These are phyloP conservation scores for Oryctes rhinoceros DNA, from an alignment of 1,140 invertebrate species.

Conservation along the genomic window DNA sequence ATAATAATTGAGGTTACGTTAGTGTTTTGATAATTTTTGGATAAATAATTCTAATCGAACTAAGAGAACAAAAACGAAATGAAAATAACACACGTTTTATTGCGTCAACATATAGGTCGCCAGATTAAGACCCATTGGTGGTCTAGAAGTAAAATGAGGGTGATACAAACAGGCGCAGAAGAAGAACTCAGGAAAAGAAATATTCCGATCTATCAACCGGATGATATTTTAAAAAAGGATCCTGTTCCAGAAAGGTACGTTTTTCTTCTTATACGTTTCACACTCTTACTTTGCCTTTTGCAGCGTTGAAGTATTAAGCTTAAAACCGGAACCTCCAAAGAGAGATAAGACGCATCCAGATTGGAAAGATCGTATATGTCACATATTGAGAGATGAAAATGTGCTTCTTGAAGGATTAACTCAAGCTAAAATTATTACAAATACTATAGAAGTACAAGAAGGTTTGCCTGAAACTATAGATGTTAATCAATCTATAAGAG, in stretches of 20 bases:
- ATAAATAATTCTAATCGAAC: not conserved
- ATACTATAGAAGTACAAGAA: conserved; percentile 71
- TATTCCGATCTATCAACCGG: conserved; percentile 65
- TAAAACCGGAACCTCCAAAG: conserved; percentile 56
- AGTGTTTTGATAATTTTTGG: not conserved
- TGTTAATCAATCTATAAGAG: conserved; percentile 60
- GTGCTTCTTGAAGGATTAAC: conserved; percentile 74
- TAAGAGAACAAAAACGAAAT: conserved; percentile 59
- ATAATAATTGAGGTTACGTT: not conserved
- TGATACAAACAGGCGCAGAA: conserved; percentile 64
- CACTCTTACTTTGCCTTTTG: not conserved
- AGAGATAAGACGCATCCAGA: conserved; percentile 69
- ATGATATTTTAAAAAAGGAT: conserved; percentile 62
- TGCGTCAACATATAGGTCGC: conserved; percentile 73
- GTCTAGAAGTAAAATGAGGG: conserved; percentile 66
- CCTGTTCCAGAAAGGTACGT: not conserved
- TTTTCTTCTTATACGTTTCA: not conserved
- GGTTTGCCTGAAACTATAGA: conserved; percentile 68
- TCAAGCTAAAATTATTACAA: conserved; percentile 80
- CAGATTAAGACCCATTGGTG: conserved; percentile 74
- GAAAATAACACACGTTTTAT: conserved; percentile 69
- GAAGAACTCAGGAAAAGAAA: conserved; percentile 63
- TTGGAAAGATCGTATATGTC: conserved; percentile 69
- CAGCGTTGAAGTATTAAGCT: conserved; percentile 62
- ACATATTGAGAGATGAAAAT: conserved; percentile 68